Conservation (phyloP, 2,888 invertebrate genomes). For the Microplitis manilae region DNA sequence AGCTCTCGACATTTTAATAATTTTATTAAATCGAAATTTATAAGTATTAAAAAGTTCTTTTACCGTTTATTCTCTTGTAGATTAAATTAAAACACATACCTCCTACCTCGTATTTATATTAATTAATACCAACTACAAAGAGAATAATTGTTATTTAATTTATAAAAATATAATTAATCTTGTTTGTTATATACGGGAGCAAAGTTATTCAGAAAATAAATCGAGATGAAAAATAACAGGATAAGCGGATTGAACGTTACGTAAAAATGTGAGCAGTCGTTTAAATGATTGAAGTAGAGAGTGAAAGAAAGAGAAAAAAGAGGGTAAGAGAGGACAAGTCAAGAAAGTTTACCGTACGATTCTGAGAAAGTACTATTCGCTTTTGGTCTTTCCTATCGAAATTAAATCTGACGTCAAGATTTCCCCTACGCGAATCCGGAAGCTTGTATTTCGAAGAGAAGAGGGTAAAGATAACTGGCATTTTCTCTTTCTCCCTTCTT, state of each 20-base stretch:
- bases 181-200: too few relatives aligned
- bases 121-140: too few relatives aligned
- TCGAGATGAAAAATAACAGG: neutral
- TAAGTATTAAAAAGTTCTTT: conserved; percentile 4
- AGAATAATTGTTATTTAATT: too few relatives aligned
- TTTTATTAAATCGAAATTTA: conserved; percentile 36
- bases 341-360: conserved; percentile 32
- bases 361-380: conserved; percentile 9
- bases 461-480: conserved; percentile 27
- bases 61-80: conserved; percentile 19
- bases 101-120: too few relatives aligned
- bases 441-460: conserved; percentile 19
- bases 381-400: conserved; percentile 46
- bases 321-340: conserved; percentile 1
- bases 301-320: neutral
- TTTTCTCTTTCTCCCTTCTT: conserved; percentile 34
- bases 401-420: conserved; percentile 51
- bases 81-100: neutral
- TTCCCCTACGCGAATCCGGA: conserved; percentile 39
- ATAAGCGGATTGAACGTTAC: conserved; percentile 1
- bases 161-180: too few relatives aligned
- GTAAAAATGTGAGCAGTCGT: conserved; percentile 7
- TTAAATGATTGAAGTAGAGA: conserved; percentile 24
- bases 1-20: conserved; percentile 16
- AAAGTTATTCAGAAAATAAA: neutral